phyloP scores from a whole-genome alignment of 1,140 invertebrate genomes.

The Drosophila parvula region DNA sequence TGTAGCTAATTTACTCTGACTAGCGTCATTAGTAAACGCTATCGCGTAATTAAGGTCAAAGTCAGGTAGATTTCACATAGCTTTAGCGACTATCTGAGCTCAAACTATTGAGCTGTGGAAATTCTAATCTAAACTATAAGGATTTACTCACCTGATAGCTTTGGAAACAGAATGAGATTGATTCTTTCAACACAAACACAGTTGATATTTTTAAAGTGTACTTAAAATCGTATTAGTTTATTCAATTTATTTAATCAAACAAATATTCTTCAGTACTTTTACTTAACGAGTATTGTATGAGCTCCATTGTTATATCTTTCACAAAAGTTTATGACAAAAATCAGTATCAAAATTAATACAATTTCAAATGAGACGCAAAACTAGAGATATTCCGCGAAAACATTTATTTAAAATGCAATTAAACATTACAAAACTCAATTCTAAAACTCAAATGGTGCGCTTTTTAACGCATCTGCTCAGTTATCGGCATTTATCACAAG shows the following conservation, averaged over 20 bases:
- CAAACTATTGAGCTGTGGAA: neutral
- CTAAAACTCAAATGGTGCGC: constrained; percentile 58
- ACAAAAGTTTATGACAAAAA: constrained; percentile 2
- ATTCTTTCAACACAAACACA: neutral
- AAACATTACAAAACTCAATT: constrained; percentile 72
- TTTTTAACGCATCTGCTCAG: constrained; percentile 59
- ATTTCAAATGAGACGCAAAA: neutral
- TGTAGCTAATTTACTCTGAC: neutral
- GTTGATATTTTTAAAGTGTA: neutral
- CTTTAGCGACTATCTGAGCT: neutral
- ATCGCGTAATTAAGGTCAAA: constrained; percentile 40
- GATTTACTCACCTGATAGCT: neutral
- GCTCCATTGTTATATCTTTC: neutral
- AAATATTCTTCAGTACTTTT: constrained; percentile 1
- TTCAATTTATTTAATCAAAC: constrained; percentile 10
- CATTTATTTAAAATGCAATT: constrained; percentile 78
- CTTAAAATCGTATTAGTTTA: constrained; percentile 1
- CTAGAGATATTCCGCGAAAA: constrained; percentile 22
- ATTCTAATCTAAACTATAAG: neutral
- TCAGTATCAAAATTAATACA: neutral
- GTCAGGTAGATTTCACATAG: neutral
- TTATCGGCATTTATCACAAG: constrained; percentile 78
- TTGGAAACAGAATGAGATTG: neutral
- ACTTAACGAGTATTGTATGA: constrained; percentile 11
- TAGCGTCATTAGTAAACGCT: constrained; percentile 18